Conservation (phyloP, 2,888 invertebrate species). For the Euzetes globulus region DNA sequence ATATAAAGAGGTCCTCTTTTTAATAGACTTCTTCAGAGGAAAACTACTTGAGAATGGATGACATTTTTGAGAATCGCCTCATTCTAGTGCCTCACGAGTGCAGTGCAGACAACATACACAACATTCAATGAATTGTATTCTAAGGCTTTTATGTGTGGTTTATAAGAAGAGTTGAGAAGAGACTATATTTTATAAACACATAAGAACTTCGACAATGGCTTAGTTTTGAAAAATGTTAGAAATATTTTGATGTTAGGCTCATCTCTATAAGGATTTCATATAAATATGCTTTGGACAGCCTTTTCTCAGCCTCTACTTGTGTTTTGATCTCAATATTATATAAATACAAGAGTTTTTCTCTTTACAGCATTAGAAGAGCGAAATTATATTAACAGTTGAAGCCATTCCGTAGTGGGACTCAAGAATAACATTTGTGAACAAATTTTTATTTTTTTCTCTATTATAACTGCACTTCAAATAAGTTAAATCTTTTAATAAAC, state of each 20-base stretch:
- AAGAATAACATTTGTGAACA: conserved; percentile 10
- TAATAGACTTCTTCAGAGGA: neutral
- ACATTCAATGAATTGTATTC: neutral
- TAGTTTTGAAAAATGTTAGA: neutral
- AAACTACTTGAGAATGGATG: conserved; percentile 1
- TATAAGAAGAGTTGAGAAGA: neutral
- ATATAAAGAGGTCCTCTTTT: conserved; percentile 1
- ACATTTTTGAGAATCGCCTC: neutral
- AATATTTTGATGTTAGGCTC: neutral
- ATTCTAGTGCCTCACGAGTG: neutral
- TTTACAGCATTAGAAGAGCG: neutral
- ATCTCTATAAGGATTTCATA: neutral
- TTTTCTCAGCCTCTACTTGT: neutral
- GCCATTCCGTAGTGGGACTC: neutral
- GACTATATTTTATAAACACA: neutral
- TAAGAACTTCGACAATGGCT: neutral
- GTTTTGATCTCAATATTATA: conserved; percentile 7
- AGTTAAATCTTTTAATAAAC: conserved; percentile 18
- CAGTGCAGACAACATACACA: neutral
- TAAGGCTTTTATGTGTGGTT: neutral
- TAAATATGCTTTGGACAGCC: neutral
- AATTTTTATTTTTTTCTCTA: conserved; percentile 12
- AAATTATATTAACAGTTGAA: conserved; percentile 17
- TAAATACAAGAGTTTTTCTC: neutral
- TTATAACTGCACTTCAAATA: conserved; percentile 11